Evolutionary conservation across 2,888 invertebrate genomes (phyloP).

Genomic region (Ernsta delagoae): DNA sequence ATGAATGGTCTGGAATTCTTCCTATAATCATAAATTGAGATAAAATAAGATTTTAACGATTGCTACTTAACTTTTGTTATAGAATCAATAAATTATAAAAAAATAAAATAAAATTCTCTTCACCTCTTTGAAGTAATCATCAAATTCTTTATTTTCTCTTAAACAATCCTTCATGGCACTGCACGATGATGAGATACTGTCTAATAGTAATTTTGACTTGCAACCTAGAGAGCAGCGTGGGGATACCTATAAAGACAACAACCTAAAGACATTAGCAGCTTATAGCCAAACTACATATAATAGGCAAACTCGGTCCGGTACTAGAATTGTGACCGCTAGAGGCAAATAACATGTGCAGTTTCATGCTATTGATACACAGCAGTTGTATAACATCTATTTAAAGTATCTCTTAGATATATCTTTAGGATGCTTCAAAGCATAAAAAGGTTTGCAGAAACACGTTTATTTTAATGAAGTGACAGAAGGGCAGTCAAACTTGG

Average conservation of each 20-base stretch:
- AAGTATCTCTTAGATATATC: too few relatives aligned
- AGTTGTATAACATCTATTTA: too few relatives aligned
- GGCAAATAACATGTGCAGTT: too few relatives aligned
- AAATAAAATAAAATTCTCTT: constrained; percentile 37
- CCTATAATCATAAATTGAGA: constrained; percentile 49
- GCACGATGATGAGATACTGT: constrained; percentile 69
- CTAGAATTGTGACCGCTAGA: too few relatives aligned
- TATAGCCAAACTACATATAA: neutral
- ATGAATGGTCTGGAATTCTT: constrained; percentile 72
- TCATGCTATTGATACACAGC: too few relatives aligned
- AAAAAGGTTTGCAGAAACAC: too few relatives aligned
- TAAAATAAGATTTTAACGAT: neutral
- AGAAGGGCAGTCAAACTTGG: neutral
- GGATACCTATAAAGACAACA: constrained; percentile 34
- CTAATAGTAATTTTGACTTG: constrained; percentile 69
- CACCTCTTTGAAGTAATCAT: constrained; percentile 72
- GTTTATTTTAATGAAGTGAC: neutral
- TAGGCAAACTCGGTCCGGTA: neutral
- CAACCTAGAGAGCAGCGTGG: constrained; percentile 71
- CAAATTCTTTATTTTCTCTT: constrained; percentile 57
- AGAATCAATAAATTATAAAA: neutral
- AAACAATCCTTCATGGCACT: constrained; percentile 67
- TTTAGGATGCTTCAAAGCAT: too few relatives aligned
- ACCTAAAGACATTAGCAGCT: neutral
- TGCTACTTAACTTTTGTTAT: neutral